Evolutionary conservation across 2,113 vertebrate genomes (phyloP).

Genomic region (Ciconia stormi): DNA sequence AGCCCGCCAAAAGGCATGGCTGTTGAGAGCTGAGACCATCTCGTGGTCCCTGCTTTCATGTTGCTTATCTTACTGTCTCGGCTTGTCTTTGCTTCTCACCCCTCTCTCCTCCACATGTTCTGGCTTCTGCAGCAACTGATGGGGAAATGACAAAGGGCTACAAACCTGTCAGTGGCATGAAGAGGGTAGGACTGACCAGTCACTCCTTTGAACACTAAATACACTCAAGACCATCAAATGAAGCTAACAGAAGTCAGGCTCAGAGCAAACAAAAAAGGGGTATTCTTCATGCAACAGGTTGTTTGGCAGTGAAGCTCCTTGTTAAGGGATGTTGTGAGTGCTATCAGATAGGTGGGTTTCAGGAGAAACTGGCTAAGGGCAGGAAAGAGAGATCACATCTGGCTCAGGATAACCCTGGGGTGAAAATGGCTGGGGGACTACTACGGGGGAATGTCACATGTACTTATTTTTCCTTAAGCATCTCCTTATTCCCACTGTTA

Average conservation of each 20-base stretch:
- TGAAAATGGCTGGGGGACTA: background rate
- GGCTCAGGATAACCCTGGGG: background rate
- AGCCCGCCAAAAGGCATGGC: background rate
- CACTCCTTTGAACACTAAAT: accelerated
- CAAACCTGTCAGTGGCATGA: background rate
- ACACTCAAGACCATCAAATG: background rate
- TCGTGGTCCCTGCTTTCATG: background rate
- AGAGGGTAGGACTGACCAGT: background rate
- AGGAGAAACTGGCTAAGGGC: background rate
- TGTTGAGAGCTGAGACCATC: background rate
- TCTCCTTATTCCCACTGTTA: background rate
- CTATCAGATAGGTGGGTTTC: background rate
- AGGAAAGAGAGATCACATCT: background rate
- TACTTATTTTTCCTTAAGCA: background rate
- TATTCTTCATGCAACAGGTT: background rate
- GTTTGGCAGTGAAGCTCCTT: background rate
- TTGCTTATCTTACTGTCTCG: background rate
- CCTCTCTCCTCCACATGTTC: background rate
- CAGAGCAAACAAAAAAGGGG: background rate
- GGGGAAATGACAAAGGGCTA: background rate
- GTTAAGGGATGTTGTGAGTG: background rate
- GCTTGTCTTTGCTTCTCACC: background rate
- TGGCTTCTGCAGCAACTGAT: background rate
- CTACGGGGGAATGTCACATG: background rate
- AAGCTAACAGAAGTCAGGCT: background rate